Evolutionary conservation across 1,140 invertebrate genomes (phyloP).

Genomic region (Mya arenaria): DNA sequence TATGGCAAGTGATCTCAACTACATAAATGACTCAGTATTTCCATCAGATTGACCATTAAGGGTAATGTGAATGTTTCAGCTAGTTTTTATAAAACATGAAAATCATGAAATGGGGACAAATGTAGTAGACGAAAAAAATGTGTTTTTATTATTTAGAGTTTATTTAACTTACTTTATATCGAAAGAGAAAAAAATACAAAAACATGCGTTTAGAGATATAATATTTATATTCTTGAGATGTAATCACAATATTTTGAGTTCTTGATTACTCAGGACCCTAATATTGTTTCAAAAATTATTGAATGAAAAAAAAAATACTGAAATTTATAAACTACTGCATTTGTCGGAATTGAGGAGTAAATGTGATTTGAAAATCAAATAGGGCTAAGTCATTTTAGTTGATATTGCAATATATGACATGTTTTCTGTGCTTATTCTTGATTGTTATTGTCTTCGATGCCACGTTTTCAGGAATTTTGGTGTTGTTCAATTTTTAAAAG

Average conservation of each 20-base stretch:
- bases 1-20: not conserved
- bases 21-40: not conserved
- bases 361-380: not conserved
- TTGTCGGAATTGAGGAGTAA: not conserved
- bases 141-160: too few relatives aligned
- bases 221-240: too few relatives aligned
- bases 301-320: not conserved
- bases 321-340: not conserved
- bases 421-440: slow-evolving; percentile 11
- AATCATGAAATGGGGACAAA: too few relatives aligned
- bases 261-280: too few relatives aligned
- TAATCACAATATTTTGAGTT: too few relatives aligned
- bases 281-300: not conserved
- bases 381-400: not conserved
- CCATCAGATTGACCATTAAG: not conserved
- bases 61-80: too few relatives aligned
- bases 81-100: too few relatives aligned
- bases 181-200: too few relatives aligned
- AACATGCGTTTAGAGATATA: too few relatives aligned
- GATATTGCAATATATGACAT: slow-evolving; percentile 1
- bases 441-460: not conserved
- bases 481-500: not conserved
- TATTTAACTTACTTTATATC: too few relatives aligned
- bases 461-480: slow-evolving; percentile 40
- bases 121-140: too few relatives aligned